phyloP scores from a whole-genome alignment of 2,113 vertebrate species.

The Columba janthina region DNA sequence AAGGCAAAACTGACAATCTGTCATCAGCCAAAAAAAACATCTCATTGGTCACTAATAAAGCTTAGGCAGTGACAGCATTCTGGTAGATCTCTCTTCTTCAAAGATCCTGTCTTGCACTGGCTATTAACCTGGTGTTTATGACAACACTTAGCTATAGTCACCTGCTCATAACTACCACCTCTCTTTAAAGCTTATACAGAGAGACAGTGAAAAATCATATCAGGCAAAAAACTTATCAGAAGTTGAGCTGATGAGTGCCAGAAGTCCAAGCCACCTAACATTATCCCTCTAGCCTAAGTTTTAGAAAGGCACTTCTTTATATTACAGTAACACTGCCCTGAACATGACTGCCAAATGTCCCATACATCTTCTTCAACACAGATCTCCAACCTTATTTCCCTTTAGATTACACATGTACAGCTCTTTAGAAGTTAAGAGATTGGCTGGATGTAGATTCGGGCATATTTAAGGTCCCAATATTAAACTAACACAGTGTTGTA shows the following conservation, averaged over 20 bases:
- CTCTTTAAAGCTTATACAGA: background rate
- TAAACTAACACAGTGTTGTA: background rate
- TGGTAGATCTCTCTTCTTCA: background rate
- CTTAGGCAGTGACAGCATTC: background rate
- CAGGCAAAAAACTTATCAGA: background rate
- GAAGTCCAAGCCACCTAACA: background rate
- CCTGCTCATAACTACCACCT: background rate
- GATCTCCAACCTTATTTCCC: background rate
- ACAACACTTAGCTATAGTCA: background rate
- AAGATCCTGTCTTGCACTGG: background rate
- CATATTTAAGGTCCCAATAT: background rate
- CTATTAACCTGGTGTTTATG: background rate
- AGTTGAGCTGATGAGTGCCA: background rate
- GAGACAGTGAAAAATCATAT: background rate
- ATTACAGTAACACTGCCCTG: background rate
- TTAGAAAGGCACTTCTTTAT: background rate
- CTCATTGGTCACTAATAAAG: background rate
- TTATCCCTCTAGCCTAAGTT: background rate
- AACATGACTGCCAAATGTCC: background rate
- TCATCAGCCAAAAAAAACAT: background rate
- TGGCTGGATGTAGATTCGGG: rapidly evolving
- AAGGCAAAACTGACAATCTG: background rate
- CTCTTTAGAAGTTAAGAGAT: background rate
- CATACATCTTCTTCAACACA: background rate
- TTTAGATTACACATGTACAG: background rate